Percentiles rank a stretch among this genome's conserved stretches.
Evolutionary conservation across 2,113 vertebrate species (phyloP).

Genomic region (Balaenoptera acutorostrata): DNA sequence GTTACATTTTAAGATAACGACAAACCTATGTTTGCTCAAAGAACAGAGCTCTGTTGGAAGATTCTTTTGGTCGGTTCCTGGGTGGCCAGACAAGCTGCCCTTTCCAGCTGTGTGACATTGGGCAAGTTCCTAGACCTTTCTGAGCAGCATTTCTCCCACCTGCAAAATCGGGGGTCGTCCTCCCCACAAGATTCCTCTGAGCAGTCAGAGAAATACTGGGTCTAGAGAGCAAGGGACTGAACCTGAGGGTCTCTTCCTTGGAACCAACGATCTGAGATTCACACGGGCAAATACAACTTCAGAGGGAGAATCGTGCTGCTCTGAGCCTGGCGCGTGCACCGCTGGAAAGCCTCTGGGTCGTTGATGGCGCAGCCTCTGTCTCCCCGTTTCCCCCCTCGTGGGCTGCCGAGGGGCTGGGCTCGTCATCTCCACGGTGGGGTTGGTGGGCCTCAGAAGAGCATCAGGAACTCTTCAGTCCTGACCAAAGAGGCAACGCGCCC

Average conservation of each 20-base stretch:
- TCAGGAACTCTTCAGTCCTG: neutral
- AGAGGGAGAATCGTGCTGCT: neutral
- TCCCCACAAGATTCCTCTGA: too few relatives aligned
- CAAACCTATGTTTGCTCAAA: neutral
- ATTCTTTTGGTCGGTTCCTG: neutral
- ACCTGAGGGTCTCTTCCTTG: neutral
- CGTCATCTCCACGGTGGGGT: neutral
- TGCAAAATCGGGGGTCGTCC: neutral
- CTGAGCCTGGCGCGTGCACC: neutral
- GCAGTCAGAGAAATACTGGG: neutral
- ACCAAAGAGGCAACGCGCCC: neutral
- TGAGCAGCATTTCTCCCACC: fast-evolving
- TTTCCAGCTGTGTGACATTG: fast-evolving
- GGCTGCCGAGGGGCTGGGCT: neutral
- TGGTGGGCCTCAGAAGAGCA: fast-evolving
- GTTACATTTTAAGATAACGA: neutral
- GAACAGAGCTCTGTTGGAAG: neutral
- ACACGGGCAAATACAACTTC: fast-evolving
- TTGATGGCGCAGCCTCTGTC: neutral
- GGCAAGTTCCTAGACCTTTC: neutral
- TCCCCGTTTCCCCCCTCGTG: neutral
- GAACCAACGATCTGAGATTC: neutral
- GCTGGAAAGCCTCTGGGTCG: neutral
- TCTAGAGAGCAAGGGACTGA: neutral
- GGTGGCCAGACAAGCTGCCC: neutral